Base-by-base conservation (phyloP, 2,888 invertebrate species). In the Leptopilina drosophilae region DNA sequence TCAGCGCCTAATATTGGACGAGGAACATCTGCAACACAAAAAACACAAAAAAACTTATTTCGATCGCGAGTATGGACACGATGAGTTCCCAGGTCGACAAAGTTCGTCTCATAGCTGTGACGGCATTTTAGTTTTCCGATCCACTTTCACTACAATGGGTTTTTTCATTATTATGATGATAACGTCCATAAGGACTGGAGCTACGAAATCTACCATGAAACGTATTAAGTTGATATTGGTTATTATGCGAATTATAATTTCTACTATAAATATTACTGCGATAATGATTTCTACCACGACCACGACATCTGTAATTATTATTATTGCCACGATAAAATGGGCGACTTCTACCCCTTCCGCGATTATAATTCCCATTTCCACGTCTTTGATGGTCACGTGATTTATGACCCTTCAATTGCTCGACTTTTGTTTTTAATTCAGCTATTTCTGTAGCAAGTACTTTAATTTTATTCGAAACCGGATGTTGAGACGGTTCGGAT, bases 1-100 rank as follows among this genome's bases (percentile, higher is more conserved):
- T 90, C 89, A 0, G 86, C 88, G 5, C 89, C 88, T 15, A 90
- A 89, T 9, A 91, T 91, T 0, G 90, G 87, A 20, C 84, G 86
- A 0, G 87, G 80, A 1, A 89, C 87, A 65, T 90, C 88, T 0
- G 90, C 90, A 0, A 90, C 82, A 0, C 88, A 79, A 79, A 90
- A 91, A 1, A 83, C 82, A 89, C 89, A 91, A 0, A 76, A 66
- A 49, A 87, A 89, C n/a, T 14, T n/a, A 2, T 14, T 14, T 1
- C 46, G 46, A 46, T 46, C 46, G 9, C 46, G 46, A 3, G 9
- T 46, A 9, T 46, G 46, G 46, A 46, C 5, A 56, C 56, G 56
- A n/a, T n/a, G 40, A 8, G 46, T 5, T 7, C 0, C 3, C 5
- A n/a, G 1, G 62, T 9, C 56, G n/a, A 56, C 77, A 69, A 40